Evolutionary conservation across 2,888 invertebrate species (phyloP), one percentile per base, ranked within the genome.

Genomic region (Smittia aterrima): DNA sequence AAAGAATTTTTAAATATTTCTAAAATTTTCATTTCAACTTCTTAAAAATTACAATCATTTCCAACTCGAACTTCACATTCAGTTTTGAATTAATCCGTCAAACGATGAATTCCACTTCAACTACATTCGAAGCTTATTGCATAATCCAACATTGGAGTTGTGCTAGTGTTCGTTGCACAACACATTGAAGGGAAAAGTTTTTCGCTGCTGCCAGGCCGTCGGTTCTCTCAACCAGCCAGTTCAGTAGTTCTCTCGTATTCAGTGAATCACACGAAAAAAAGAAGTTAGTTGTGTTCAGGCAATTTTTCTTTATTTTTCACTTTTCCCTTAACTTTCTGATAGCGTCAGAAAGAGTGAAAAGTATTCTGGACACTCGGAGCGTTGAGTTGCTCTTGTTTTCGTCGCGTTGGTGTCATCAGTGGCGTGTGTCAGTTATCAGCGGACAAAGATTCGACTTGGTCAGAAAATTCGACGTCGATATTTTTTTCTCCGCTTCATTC

Each of bases 231-330:
- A 24, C 62, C 27, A 13, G 58, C n/a, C 58, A 58, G 58, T 64
- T 71, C 62, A 72, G 72, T 72, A 72, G 72, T 72, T 72, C 72
- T 72, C 72, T 54, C 72, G 72, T 62, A 72, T 72, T 72, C 72
- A 72, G 32, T 72, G 58, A 72, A 62, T 62, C 72, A 62, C 58
- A 72, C 62, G 72, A 32, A 72, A 62, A 68, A 47, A 72, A 58
- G 62, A 58, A 72, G 72, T 72, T 54, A 54, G 72, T 72, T 54
- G 54, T 32, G 32, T 62, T 54, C 25, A 72, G 18, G 16, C 20
- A 38, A 41, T 47, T 68, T 24, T 54, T 71, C 24, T 47, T 54
- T 54, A 54, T 25, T 41, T 54, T 53, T 27, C 47, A 53, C 47
- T 47, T 68, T 47, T 47, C 16, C 47, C 16, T 47, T 16, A 47